A percentile compares a stretch with the other conserved stretches of the same genome.
phyloP scores from a whole-genome alignment of 2,888 invertebrate genomes.

The Bombyx huttoni region DNA sequence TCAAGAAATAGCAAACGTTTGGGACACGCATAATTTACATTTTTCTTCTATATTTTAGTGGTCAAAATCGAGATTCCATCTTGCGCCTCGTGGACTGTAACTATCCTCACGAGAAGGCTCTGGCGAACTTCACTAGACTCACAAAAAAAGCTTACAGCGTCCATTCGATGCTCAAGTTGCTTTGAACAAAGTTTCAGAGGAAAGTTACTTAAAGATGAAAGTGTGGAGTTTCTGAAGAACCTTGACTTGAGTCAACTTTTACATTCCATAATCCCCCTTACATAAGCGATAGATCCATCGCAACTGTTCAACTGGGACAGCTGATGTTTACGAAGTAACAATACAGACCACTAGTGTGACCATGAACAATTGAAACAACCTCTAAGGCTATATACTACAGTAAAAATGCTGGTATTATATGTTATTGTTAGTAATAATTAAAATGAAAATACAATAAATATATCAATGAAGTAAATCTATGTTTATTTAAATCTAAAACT shows the following conservation, averaged over 20 bases:
- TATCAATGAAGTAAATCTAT: constrained; percentile 25
- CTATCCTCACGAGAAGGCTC: constrained; percentile 49
- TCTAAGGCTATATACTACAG: too few species aligned
- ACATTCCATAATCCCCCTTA: too few species aligned
- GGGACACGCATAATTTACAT: too few species aligned
- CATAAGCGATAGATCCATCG: too few species aligned
- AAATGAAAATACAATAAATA: constrained; percentile 17
- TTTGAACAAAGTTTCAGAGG: neutral
- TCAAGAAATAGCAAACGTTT: too few species aligned
- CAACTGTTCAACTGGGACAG: too few species aligned
- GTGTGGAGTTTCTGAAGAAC: neutral
- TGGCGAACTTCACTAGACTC: constrained; percentile 51
- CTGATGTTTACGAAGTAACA: too few species aligned
- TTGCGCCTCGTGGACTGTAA: constrained; percentile 43
- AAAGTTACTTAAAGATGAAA: neutral
- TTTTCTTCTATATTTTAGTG: constrained; percentile 19
- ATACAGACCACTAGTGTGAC: too few species aligned
- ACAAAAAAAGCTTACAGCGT: constrained; percentile 54
- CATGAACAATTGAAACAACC: too few species aligned
- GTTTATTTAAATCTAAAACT: constrained; percentile 31
- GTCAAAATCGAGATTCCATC: constrained; percentile 40
- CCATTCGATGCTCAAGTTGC: constrained; percentile 31
- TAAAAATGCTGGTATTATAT: too few species aligned
- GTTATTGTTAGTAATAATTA: too few species aligned
- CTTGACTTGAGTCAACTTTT: neutral